phyloP scores from a whole-genome alignment of 2,888 invertebrate species.

The Cheilosia scutellata region DNA sequence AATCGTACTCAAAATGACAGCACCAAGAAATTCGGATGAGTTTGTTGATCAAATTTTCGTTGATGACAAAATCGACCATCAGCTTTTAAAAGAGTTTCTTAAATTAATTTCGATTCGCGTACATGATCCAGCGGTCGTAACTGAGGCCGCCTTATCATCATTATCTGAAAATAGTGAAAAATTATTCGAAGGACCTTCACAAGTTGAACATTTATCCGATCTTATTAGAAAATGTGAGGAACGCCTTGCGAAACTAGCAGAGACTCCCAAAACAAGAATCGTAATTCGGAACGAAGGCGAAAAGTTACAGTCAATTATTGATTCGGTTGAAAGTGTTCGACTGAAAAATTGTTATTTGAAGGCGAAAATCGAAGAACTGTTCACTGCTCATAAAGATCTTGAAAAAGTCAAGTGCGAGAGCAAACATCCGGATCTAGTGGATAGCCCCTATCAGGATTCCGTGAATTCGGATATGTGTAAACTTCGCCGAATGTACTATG shows the following conservation, averaged over 20 bases:
- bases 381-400: background rate
- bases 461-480: slow-evolving; percentile 38
- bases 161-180: background rate
- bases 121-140: background rate
- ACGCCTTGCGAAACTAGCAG: slow-evolving; percentile 1
- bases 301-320: slow-evolving; percentile 25
- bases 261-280: slow-evolving; percentile 24
- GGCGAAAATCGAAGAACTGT: slow-evolving; percentile 17
- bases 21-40: background rate
- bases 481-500: slow-evolving; percentile 30
- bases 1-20: slow-evolving; percentile 2
- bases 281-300: slow-evolving; percentile 40
- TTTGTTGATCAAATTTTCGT: slow-evolving; percentile 46
- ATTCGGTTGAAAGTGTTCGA: slow-evolving; percentile 6
- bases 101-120: slow-evolving; percentile 7
- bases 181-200: background rate
- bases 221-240: slow-evolving; percentile 37
- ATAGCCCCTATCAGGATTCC: slow-evolving; percentile 20
- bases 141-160: background rate
- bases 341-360: background rate
- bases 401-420: background rate
- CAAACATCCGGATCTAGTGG: slow-evolving; percentile 5
- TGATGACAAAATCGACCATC: slow-evolving; percentile 8
- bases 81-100: slow-evolving; percentile 40
- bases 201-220: background rate